These are phyloP conservation scores for Hyles vespertilio DNA, from an alignment of 1,140 invertebrate species.

Conservation along the genomic window DNA sequence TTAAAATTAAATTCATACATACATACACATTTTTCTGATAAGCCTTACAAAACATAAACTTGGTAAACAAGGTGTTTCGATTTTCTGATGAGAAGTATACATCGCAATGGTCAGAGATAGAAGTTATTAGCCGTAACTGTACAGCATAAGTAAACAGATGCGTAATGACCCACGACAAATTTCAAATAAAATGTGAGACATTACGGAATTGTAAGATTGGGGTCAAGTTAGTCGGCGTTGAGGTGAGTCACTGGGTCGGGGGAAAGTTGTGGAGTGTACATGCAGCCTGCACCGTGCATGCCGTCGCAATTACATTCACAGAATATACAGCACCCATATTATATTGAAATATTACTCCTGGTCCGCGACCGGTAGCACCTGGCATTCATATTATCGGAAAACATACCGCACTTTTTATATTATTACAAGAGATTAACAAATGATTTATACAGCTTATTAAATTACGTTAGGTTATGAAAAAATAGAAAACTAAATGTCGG, in stretches of 20 bases:
- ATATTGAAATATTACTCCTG: neutral
- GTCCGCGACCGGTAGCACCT: too few relatives aligned
- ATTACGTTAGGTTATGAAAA: too few relatives aligned
- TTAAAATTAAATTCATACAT: too few relatives aligned
- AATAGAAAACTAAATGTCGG: too few relatives aligned
- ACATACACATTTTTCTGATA: too few relatives aligned
- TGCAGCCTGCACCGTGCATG: conserved; percentile 55
- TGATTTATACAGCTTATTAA: too few relatives aligned
- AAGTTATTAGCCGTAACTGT: conserved; percentile 55
- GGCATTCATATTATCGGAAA: too few relatives aligned
- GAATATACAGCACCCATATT: conserved; percentile 10
- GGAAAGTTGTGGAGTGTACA: conserved; percentile 66
- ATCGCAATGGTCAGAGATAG: neutral
- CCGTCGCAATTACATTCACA: conserved; percentile 47
- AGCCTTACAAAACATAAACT: too few relatives aligned
- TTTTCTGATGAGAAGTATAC: too few relatives aligned
- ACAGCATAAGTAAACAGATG: conserved; percentile 22
- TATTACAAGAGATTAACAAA: too few relatives aligned
- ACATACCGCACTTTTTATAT: too few relatives aligned
- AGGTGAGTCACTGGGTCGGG: conserved; percentile 72
- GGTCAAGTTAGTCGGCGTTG: conserved; percentile 48
- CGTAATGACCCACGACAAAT: conserved; percentile 52
- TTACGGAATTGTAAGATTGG: conserved; percentile 65
- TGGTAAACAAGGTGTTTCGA: too few relatives aligned
- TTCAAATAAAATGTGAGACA: conserved; percentile 62